Evolutionary conservation across 1,140 invertebrate species (phyloP), one percentile per base, ranked within the genome.

Genomic region (Drusus annulatus): DNA sequence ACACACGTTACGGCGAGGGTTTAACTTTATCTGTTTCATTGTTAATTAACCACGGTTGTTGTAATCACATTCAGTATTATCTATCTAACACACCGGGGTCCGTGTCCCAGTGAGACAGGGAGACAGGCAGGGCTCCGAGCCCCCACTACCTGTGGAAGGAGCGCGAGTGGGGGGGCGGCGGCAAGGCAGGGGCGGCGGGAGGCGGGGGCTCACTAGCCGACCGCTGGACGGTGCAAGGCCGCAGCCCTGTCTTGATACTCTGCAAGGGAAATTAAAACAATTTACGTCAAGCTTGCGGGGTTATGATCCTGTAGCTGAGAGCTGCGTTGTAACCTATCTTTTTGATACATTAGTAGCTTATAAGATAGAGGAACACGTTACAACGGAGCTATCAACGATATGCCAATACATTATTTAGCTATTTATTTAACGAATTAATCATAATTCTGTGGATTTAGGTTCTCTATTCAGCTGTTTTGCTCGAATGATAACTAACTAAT

Each of bases 151-250:
- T 88, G 85, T 90, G 88, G 84, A 90, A 90, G 45, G 89, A 90
- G 84, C 89, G 88, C 62, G 88, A 89, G 85, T 90, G 89, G 8
- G 83, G 79, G 78, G 89, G 89, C 3, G 89, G 89, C 45, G 90
- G 88, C 10, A 83, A 54, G 87, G 88, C 83, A 89, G 87, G 28
- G 85, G 88, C 31, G 85, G 88, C 86, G 4, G 90, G 91, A 19
- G 91, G 90, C 82, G 92, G 91, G 8, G 91, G 91, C 84, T 92
- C 91, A 80, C 91, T 92, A 28, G 91, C 91, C 21, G 92, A 92
- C 6, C 92, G 87, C 84, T 92, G 92, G n/a, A 92, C 90, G 73
- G 91, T 86, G 3, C 90, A 87, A 65, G 87, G 85, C 71, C 89
- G 87, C 36, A 87, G 86, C 13, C 80, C 69, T 36, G 60, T 62